Base-by-base conservation (phyloP, 2,888 invertebrate species). In the Cephus runcator region DNA sequence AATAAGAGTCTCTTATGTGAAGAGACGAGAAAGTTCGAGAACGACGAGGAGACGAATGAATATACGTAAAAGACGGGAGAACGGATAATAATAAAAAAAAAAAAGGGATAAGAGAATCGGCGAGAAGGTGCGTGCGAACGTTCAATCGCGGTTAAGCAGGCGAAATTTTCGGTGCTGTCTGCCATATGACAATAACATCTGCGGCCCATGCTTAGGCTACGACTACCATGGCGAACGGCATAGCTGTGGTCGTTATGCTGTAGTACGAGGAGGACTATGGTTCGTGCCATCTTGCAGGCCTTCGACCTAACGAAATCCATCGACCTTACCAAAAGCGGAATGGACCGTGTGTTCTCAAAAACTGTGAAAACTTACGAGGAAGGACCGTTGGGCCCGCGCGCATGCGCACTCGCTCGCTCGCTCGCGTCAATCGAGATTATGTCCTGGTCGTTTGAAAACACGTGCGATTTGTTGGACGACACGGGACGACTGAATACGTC, bases 111-210 rank as follows among this genome's bases (percentile, higher is more conserved):
- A 56, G 23, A 23, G 6, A 23, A 0, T 15, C 40, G 23, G n/a
- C 0, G 74, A n/a, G 34, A 73, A 35, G 12, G 35, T 73, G 34
- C 35, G 74, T 73, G 69, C 76, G 34, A 81, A 83, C 78, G 84
- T 82, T 81, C 77, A 83, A 80, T 85, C 83, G 84, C 82, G 85
- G 84, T 85, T 83, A 83, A 79, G 76, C 81, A 80, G 83, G 76
- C 83, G 83, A 81, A 79, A 75, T 80, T 75, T 71, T 34, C 6
- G 12, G 80, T 73, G 79, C 79, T 76, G 85, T 88, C 87, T 88
- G 84, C 89, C 89, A 89, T 89, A 88, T 89, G 89, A 89, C 89
- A 89, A 89, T 87, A 89, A 88, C 89, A 89, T 89, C 89, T 89
- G 89, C 85, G 87, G 84, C 82, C 86, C 87, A 88, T 81, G 83